phyloP scores from a whole-genome alignment of 1,140 invertebrate genomes.

The Tetramorium alpestre region DNA sequence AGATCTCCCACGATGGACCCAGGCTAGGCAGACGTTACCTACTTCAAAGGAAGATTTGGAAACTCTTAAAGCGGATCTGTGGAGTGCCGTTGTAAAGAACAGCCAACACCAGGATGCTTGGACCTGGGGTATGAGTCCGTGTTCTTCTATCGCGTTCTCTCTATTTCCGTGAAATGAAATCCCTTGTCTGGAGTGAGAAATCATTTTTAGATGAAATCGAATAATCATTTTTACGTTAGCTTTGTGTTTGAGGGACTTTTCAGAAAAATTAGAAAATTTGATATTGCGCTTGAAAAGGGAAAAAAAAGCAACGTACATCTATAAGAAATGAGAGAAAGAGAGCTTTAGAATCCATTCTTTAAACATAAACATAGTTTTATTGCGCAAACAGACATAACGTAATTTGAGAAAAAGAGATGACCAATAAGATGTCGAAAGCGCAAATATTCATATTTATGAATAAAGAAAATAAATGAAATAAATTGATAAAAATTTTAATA shows the following conservation, averaged over 20 bases:
- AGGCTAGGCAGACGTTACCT: slow-evolving; percentile 91
- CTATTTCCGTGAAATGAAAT: slow-evolving; percentile 15
- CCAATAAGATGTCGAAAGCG: background rate
- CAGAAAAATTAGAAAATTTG: background rate
- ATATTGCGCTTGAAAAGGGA: background rate
- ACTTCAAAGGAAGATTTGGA: slow-evolving; percentile 92
- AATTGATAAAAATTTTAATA: background rate
- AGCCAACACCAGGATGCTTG: slow-evolving; percentile 95
- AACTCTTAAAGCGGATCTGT: slow-evolving; percentile 92
- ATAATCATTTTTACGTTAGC: background rate
- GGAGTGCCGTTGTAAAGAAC: slow-evolving; percentile 94
- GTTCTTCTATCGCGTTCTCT: background rate
- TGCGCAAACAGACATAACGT: background rate
- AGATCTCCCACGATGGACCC: slow-evolving; percentile 92
- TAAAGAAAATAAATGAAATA: background rate
- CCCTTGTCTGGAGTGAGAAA: background rate
- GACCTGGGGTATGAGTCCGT: slow-evolving; percentile 90
- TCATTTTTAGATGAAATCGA: slow-evolving; percentile 3
- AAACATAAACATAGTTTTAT: background rate
- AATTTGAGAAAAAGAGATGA: background rate
- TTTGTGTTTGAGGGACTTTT: background rate
- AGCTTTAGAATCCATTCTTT: background rate
- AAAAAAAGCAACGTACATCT: background rate
- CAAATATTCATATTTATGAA: background rate
- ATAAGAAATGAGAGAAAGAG: background rate